These are phyloP conservation scores for Anniella stebbinsi DNA, from an alignment of 2,797 vertebrate species.

Conservation along the genomic window DNA sequence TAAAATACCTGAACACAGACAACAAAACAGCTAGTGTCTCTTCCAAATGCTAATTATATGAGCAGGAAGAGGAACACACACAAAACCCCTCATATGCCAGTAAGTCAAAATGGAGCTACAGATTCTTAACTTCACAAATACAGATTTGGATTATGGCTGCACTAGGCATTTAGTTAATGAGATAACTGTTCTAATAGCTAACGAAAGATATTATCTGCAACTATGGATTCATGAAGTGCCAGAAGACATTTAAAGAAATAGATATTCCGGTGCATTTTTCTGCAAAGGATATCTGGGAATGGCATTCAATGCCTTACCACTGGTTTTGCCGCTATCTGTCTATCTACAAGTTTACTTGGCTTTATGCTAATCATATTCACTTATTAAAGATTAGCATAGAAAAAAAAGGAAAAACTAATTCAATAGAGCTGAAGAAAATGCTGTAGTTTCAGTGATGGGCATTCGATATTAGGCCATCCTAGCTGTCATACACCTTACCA, in stretches of 20 bases:
- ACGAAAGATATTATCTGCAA: conserved; percentile 10
- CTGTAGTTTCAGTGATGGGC: not conserved
- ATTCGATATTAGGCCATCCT: not conserved
- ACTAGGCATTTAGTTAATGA: conserved; percentile 38
- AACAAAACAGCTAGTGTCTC: conserved; percentile 31
- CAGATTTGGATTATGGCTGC: conserved; percentile 46
- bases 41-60: conserved; percentile 1
- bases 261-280: conserved; percentile 19
- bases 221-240: conserved; percentile 16
- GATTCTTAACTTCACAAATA: not conserved
- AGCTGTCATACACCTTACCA: not conserved
- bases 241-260: conserved; percentile 15
- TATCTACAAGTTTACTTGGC: not conserved
- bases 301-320: not conserved
- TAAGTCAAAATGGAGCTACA: conserved; percentile 32
- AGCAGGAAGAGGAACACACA: not conserved
- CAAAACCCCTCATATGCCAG: conserved; percentile 16
- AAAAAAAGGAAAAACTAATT: not conserved
- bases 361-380: not conserved
- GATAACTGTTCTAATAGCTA: conserved; percentile 32
- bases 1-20: conserved; percentile 1
- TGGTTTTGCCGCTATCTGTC: not conserved
- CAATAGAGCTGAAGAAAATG: not conserved
- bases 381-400: not conserved
- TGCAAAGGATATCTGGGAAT: not conserved